Base-by-base conservation (phyloP, 2,888 invertebrate genomes). In the Dicranocentrus wangi region DNA sequence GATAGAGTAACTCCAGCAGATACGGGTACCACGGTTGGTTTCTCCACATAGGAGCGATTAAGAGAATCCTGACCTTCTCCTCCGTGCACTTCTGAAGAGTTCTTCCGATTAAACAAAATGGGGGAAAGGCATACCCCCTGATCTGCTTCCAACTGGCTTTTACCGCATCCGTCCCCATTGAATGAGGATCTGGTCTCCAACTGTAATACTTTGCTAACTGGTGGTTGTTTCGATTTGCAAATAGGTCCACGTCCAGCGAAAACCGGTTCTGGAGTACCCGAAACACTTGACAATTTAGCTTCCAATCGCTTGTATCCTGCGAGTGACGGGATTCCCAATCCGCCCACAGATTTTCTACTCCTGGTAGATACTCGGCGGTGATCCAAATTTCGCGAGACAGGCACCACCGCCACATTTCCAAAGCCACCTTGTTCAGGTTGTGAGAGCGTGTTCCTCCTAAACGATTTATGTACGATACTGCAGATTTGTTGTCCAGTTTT, bases 391-490 rank as follows among this genome's bases (percentile, higher is more conserved):
- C 21, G 21, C 72, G 1, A 8, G 5, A 2, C 1, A 77, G 60
- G n/a, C 60, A 66, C 77, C 77, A 82, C 0, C 51, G n/a, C 77
- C 82, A 82, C 1, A 82, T 23, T 2, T 77, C 28, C 53, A 71
- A 2, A 0, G 81, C 76, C 5, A 81, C 1, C 28, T 2, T 5
- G 1, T 63, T 61, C 15, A 69, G 42, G 2, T 1, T 17, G 1
- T 3, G 25, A 1, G 78, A 78, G 21, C 51, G 69, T 13, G 70
- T 70, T 1, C 78, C 78, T 15, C 78, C 78, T 2, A 42, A 21
- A 42, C 21, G 39, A 51, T 60, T 63, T 19, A 78, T 47, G 27
- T 78, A 78, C 13, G 78, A 25, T 2, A 78, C 70, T 1, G 78
- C 61, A 17, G 78, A 15, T 51, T 51, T 60, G 63, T 78, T 78